A percentile compares a stretch with the other conserved stretches of the same genome.
These are phyloP conservation scores for Damaliscus lunatus DNA, from an alignment of 2,113 vertebrate species.

Conservation along the genomic window DNA sequence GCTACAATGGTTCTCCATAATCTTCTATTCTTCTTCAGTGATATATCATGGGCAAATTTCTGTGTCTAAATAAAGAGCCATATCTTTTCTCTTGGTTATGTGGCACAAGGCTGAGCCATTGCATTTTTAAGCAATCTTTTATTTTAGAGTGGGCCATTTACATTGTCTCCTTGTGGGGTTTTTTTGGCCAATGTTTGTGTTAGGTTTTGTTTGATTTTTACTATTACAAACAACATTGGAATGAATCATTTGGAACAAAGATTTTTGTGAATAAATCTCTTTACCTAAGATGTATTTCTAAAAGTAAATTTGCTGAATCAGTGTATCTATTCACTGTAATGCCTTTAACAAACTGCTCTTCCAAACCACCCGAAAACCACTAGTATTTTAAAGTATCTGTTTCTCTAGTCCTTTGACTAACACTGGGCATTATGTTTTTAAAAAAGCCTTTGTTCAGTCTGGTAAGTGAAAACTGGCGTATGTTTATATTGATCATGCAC, in stretches of 20 bases:
- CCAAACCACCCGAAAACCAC: background rate
- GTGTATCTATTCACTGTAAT: background rate
- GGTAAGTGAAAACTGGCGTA: background rate
- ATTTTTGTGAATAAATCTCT: background rate
- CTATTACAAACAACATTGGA: background rate
- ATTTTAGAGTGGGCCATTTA: background rate
- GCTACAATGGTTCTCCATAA: background rate
- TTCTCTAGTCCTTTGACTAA: background rate
- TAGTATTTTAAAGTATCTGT: background rate
- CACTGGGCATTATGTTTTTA: background rate
- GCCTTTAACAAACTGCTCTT: background rate
- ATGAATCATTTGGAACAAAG: background rate
- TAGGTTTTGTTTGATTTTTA: background rate
- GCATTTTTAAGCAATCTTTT: background rate
- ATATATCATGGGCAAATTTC: background rate
- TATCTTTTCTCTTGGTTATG: background rate
- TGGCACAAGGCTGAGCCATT: background rate
- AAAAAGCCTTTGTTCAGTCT: background rate
- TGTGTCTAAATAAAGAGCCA: background rate
- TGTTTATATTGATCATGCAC: background rate
- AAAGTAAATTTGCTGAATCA: background rate
- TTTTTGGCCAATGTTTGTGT: background rate
- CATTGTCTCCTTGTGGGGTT: background rate
- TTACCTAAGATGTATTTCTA: background rate
- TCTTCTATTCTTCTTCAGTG: background rate